A percentile compares a stretch with the other conserved stretches of the same genome.
Evolutionary conservation across 1,140 invertebrate species (phyloP).

Genomic region (Brachionus rubens): DNA sequence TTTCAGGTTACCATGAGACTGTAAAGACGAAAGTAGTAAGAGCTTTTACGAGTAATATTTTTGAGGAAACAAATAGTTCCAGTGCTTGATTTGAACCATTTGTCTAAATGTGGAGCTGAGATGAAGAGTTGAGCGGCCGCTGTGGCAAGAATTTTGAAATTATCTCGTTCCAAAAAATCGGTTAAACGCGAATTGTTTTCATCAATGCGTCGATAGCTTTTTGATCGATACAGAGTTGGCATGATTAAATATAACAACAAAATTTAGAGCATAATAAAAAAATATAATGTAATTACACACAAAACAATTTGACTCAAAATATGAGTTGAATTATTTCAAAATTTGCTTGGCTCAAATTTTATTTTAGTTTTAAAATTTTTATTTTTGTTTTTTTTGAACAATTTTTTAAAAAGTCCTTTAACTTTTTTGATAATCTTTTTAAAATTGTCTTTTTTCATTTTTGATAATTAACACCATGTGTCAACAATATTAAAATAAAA

Average conservation of each 20-base stretch:
- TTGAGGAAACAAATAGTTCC: slow-evolving; percentile 38
- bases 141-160: slow-evolving; percentile 33
- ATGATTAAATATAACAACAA: neutral
- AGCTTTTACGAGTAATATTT: neutral
- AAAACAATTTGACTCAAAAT: neutral
- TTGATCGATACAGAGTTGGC: slow-evolving; percentile 38
- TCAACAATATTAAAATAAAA: too few species aligned
- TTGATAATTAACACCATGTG: too few species aligned
- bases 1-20: slow-evolving; percentile 18
- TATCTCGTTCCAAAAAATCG: slow-evolving; percentile 37
- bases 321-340: neutral
- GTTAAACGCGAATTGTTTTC: neutral
- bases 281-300: too few species aligned
- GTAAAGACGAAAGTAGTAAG: slow-evolving; percentile 40
- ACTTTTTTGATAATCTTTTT: too few species aligned
- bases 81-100: slow-evolving; percentile 46
- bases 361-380: neutral
- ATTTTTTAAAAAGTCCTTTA: too few species aligned
- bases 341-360: slow-evolving; percentile 28
- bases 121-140: slow-evolving; percentile 32
- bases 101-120: slow-evolving; percentile 26
- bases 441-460: too few species aligned
- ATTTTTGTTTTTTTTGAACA: too few species aligned
- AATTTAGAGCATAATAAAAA: neutral
- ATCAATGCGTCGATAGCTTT: slow-evolving; percentile 12